A percentile compares a stretch with the other conserved stretches of the same genome.
Evolutionary conservation across 2,113 vertebrate genomes (phyloP).

Genomic region (Poicephalus gulielmi): DNA sequence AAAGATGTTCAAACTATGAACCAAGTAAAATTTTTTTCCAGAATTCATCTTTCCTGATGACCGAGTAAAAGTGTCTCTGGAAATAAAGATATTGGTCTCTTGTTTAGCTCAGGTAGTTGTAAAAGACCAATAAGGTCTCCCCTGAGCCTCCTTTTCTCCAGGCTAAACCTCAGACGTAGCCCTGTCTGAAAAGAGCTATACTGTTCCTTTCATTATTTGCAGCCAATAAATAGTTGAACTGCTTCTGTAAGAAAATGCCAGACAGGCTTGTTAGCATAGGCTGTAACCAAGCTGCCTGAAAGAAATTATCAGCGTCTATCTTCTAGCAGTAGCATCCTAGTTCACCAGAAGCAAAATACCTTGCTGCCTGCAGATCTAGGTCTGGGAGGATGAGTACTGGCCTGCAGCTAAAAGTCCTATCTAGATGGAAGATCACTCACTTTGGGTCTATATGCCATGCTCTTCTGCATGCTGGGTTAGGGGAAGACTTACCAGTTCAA

Average conservation of each 20-base stretch:
- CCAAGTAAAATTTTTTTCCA: neutral
- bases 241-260: neutral
- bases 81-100: neutral
- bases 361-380: neutral
- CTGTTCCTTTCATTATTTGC: neutral
- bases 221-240: neutral
- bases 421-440: accelerated
- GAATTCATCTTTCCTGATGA: neutral
- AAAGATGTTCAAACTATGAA: neutral
- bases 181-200: neutral
- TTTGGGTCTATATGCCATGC: neutral
- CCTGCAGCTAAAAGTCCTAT: neutral
- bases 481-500: neutral
- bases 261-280: neutral
- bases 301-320: neutral
- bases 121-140: neutral
- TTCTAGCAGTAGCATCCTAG: neutral
- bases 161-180: neutral
- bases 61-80: neutral
- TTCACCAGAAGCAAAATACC: neutral
- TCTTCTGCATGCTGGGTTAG: neutral
- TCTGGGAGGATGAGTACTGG: neutral
- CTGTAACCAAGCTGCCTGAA: neutral
- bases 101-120: neutral
- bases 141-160: neutral